Evolutionary conservation across 2,797 vertebrate genomes (phyloP).

Genomic region (Acipenser transmontanus): DNA sequence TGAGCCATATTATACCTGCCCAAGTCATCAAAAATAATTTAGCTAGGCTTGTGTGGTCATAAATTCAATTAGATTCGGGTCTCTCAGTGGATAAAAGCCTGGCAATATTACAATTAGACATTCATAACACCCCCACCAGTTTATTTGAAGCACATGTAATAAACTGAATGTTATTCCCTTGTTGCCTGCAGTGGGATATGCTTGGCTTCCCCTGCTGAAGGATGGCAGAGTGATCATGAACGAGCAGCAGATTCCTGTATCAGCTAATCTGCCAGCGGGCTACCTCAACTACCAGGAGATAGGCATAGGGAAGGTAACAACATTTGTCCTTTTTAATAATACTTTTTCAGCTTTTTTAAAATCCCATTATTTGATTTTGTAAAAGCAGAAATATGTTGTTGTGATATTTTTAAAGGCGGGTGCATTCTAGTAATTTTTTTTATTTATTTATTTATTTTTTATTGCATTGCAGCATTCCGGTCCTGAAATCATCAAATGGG

Average conservation of each 20-base stretch:
- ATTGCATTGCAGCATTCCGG: constrained; percentile 68
- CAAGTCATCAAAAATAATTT: too few species aligned
- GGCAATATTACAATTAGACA: too few species aligned
- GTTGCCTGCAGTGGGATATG: constrained; percentile 76
- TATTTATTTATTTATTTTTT: not conserved
- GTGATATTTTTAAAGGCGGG: too few species aligned
- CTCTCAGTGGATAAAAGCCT: too few species aligned
- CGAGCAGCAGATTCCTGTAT: constrained; percentile 80
- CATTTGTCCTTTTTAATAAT: too few species aligned
- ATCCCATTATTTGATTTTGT: too few species aligned
- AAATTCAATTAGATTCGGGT: too few species aligned
- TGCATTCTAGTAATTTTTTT: not conserved
- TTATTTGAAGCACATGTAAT: not conserved
- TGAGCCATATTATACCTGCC: too few species aligned
- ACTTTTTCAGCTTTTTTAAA: too few species aligned
- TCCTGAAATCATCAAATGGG: constrained; percentile 86
- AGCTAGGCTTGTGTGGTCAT: too few species aligned
- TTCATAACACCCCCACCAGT: not conserved
- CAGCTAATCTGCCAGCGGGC: constrained; percentile 74
- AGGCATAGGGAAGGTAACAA: constrained; percentile 72
- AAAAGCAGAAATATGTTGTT: too few species aligned
- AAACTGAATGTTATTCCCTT: not conserved
- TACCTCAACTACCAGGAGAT: constrained; percentile 79
- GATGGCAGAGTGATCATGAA: constrained; percentile 84
- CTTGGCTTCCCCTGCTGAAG: constrained; percentile 87